Percentiles rank a stretch among this genome's conserved stretches.
Evolutionary conservation across 1,140 invertebrate species (phyloP).

Genomic region (Drosophila yakuba): DNA sequence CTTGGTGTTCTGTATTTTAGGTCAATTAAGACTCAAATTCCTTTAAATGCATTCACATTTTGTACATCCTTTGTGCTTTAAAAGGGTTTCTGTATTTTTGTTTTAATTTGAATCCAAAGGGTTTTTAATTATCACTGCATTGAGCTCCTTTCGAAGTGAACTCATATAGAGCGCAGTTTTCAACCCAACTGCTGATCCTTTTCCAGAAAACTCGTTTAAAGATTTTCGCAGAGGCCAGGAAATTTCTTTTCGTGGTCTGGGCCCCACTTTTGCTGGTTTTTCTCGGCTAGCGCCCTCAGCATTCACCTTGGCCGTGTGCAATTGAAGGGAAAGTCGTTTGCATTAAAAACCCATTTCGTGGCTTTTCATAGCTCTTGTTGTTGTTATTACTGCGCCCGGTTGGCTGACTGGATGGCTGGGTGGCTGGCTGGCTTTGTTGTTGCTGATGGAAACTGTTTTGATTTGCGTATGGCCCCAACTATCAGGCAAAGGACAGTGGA

Average conservation of each 20-base stretch:
- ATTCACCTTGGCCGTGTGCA: slow-evolving; percentile 77
- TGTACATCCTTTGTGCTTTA: too few relatives aligned
- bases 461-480: slow-evolving; percentile 45
- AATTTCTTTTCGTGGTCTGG: background rate
- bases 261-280: slow-evolving; percentile 6
- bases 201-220: background rate
- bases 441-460: slow-evolving; percentile 52
- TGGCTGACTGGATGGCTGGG: slow-evolving; percentile 3
- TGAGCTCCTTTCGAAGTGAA: too few relatives aligned
- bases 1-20: too few relatives aligned
- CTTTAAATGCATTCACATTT: too few relatives aligned
- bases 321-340: slow-evolving; percentile 64
- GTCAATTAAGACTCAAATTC: too few relatives aligned
- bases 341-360: slow-evolving; percentile 78
- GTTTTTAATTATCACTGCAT: too few relatives aligned
- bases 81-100: too few relatives aligned
- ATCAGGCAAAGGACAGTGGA: slow-evolving; percentile 6
- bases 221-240: background rate
- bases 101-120: too few relatives aligned
- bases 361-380: slow-evolving; percentile 49
- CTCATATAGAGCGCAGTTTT: too few relatives aligned
- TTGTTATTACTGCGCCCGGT: slow-evolving; percentile 20
- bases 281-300: slow-evolving; percentile 39
- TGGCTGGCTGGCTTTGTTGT: slow-evolving; percentile 25
- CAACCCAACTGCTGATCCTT: too few relatives aligned